phyloP scores from a whole-genome alignment of 2,113 vertebrate species.

The Gasterosteus aculeatus region DNA sequence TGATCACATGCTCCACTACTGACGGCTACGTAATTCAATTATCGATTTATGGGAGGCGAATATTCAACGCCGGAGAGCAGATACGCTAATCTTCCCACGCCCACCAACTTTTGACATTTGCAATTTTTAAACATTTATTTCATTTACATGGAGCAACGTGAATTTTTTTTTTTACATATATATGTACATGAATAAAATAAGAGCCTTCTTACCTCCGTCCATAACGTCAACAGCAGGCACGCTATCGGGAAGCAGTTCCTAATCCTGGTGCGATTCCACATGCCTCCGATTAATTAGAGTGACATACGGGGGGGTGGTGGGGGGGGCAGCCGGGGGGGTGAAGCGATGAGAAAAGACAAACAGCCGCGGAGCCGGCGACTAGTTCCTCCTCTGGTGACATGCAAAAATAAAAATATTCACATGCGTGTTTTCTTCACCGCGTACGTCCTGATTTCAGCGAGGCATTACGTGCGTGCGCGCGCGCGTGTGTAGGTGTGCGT shows the following conservation, averaged over 20 bases:
- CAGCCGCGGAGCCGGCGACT: slow-evolving; percentile 80
- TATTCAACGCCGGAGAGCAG: slow-evolving; percentile 36
- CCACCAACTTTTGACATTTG: slow-evolving; percentile 76
- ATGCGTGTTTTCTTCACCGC: slow-evolving; percentile 62
- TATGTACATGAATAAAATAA: not conserved
- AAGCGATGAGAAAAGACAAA: slow-evolving; percentile 66
- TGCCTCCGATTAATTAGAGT: slow-evolving; percentile 83
- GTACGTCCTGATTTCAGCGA: slow-evolving; percentile 54
- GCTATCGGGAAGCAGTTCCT: slow-evolving; percentile 77
- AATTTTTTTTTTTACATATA: slow-evolving; percentile 16
- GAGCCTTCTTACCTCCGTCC: slow-evolving; percentile 79
- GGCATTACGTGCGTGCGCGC: not conserved
- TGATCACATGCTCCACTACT: slow-evolving; percentile 72
- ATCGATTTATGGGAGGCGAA: slow-evolving; percentile 70
- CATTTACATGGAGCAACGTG: not conserved
- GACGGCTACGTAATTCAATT: slow-evolving; percentile 75
- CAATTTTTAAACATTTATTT: slow-evolving; percentile 38
- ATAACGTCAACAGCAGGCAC: slow-evolving; percentile 83
- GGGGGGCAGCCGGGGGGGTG: slow-evolving; percentile 10
- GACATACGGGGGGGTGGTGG: slow-evolving; percentile 52
- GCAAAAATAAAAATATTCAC: slow-evolving; percentile 68
- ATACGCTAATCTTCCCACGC: slow-evolving; percentile 56
- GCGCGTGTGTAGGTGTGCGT: slow-evolving; percentile 20
- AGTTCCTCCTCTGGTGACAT: slow-evolving; percentile 79
- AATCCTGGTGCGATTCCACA: slow-evolving; percentile 84